Base-by-base conservation (phyloP, 2,113 vertebrate species). In the Albula goreensis region DNA sequence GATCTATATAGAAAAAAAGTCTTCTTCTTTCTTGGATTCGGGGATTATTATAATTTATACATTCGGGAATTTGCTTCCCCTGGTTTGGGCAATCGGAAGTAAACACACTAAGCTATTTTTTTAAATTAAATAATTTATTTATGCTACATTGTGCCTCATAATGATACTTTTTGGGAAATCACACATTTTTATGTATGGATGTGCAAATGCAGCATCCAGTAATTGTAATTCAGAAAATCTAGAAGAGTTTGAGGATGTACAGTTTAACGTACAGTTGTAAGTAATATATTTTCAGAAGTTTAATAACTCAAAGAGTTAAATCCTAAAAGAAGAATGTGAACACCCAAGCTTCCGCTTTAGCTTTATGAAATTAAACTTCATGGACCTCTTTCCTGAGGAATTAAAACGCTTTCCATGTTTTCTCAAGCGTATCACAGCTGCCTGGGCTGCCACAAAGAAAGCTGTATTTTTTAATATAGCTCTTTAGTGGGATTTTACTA, bases 1-100 rank as follows among this genome's bases (percentile, higher is more conserved):
- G 94, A 95, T 95, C 94, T 94, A 88, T 77, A 84, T 87, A 88
- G 89, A 91, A 88, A 88, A 85, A 90, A 92, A 89, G 91, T 90
- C 83, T 89, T 90, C 88, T 83, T 83, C 80, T 80, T 74, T 74
- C 8, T 74, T 25, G 90, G 92, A 90, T 94, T 95, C 92, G 92
- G 90, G 90, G 92, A 94, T 94, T 94, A 94, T 94, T 92, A 90
- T 95, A 96, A 96, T 95, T 95, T 95, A 95, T 96, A 95, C 95
- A 93, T 95, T 84, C 86, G 94, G 94, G 95, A 94, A 90, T 74
- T 94, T 94, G 87, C 87, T 74, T 31, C 31, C 89, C 91, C 89
- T 90, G 78, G 93, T 91, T 92, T 93, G 90, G 89, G 86, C 90
- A 91, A 92, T 90, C 92, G 92, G 89, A 88, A 93, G 92, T 94